Percentiles rank a stretch among this genome's conserved stretches.
Evolutionary conservation across 2,888 invertebrate species (phyloP).

Genomic region (Ochropleura leucogaster): DNA sequence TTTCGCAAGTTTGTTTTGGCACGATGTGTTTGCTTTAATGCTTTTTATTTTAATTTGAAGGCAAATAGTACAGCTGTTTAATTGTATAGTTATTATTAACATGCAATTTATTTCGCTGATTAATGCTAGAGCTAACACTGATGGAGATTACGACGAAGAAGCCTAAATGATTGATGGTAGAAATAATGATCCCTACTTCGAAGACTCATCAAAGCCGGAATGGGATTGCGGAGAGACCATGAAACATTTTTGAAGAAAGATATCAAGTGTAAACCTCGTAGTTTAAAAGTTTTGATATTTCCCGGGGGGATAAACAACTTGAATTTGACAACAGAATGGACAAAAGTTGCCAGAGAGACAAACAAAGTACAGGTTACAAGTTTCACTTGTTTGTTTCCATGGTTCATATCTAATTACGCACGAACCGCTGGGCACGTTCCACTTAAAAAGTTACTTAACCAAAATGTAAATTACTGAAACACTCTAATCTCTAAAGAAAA

Average conservation of each 20-base stretch:
- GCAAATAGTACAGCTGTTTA: conserved; percentile 58
- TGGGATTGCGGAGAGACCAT: conserved; percentile 21
- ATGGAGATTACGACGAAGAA: conserved; percentile 67
- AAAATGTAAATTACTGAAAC: conserved; percentile 30
- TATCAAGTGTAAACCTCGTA: conserved; percentile 27
- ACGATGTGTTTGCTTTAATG: conserved; percentile 60
- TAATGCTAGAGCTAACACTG: conserved; percentile 67
- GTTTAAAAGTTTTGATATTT: conserved; percentile 35
- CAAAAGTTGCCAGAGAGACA: conserved; percentile 27
- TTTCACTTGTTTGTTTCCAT: conserved; percentile 50
- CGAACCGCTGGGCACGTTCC: conserved; percentile 27
- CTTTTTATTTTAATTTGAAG: conserved; percentile 49
- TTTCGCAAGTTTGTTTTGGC: conserved; percentile 68
- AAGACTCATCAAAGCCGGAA: conserved; percentile 12
- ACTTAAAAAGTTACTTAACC: conserved; percentile 35
- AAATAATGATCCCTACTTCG: conserved; percentile 51
- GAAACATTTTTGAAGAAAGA: conserved; percentile 35
- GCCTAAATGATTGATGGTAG: conserved; percentile 66
- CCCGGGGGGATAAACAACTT: conserved; percentile 37
- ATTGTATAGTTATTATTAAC: conserved; percentile 58
- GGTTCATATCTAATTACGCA: conserved; percentile 38
- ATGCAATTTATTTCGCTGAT: conserved; percentile 63
- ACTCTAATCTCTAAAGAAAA: conserved; percentile 24
- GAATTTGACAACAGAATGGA: conserved; percentile 34
- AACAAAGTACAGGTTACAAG: conserved; percentile 36